Percentiles rank a stretch among this genome's conserved stretches.
These are phyloP conservation scores for Cathartes aura DNA, from an alignment of 2,113 vertebrate genomes.

Conservation along the genomic window DNA sequence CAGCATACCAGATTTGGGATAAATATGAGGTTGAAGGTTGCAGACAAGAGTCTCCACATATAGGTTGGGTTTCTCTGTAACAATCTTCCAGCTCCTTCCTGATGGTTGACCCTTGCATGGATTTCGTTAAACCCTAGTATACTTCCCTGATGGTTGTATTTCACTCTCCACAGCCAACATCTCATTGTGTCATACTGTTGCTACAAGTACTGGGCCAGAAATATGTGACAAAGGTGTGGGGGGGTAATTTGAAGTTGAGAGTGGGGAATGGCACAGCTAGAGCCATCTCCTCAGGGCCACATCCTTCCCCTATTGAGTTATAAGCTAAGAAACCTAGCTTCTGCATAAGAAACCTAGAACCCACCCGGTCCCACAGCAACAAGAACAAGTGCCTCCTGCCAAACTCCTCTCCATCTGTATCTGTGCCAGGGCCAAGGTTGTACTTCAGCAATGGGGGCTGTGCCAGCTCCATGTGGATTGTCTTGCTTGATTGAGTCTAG, in stretches of 20 bases:
- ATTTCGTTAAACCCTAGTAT: neutral
- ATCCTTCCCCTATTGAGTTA: neutral
- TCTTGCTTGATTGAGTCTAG: neutral
- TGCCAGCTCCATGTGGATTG: neutral
- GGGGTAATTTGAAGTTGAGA: neutral
- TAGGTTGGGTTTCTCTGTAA: neutral
- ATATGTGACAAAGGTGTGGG: neutral
- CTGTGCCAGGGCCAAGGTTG: neutral
- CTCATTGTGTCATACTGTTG: neutral
- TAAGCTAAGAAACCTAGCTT: neutral
- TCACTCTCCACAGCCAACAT: neutral
- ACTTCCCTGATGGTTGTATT: neutral
- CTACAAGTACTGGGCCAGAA: neutral
- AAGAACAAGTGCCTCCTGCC: neutral
- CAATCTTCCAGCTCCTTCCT: neutral
- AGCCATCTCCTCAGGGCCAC: neutral
- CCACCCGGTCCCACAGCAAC: neutral
- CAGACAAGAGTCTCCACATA: neutral
- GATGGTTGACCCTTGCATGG: neutral
- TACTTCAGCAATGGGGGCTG: neutral
- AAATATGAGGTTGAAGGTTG: neutral
- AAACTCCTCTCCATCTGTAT: neutral
- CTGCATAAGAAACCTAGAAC: neutral
- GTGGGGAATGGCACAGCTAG: neutral
- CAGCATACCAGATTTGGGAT: neutral